phyloP scores from a whole-genome alignment of 2,113 vertebrate genomes.

The Arothron firmamentum region DNA sequence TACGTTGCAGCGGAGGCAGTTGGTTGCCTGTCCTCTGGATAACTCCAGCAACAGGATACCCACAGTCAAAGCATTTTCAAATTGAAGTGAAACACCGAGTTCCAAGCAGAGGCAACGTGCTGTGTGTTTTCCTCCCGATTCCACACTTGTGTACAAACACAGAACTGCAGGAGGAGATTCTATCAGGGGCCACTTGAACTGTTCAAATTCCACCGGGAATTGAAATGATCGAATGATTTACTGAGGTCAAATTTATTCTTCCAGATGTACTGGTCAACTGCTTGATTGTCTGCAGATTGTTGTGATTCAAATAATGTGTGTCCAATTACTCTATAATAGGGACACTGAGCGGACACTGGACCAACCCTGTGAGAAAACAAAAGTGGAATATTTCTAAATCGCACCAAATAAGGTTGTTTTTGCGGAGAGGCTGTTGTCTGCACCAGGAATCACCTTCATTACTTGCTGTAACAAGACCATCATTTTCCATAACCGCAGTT shows the following conservation, averaged over 20 bases:
- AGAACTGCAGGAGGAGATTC: constrained; percentile 5
- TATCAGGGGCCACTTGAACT: constrained; percentile 1
- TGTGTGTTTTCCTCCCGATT: neutral
- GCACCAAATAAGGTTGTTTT: constrained; percentile 25
- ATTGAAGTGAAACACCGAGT: neutral
- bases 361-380: constrained; percentile 2
- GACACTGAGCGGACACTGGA: constrained; percentile 19
- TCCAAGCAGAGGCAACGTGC: neutral
- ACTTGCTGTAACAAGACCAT: constrained; percentile 59
- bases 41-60: no score
- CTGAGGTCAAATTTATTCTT: neutral
- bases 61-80: no score
- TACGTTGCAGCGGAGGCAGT: no score
- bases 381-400: constrained; percentile 19
- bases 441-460: constrained; percentile 45
- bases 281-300: constrained; percentile 5
- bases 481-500: constrained; percentile 49
- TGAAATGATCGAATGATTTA: neutral
- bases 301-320: constrained; percentile 25
- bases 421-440: constrained; percentile 35
- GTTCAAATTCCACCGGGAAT: constrained; percentile 26
- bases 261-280: constrained; percentile 9
- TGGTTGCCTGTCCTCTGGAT: no score
- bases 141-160: constrained; percentile 10
- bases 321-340: constrained; percentile 26